These are phyloP conservation scores for Echinarachnius parma DNA, from an alignment of 53 echinoderm and acorn worm species.

Conservation along the genomic window DNA sequence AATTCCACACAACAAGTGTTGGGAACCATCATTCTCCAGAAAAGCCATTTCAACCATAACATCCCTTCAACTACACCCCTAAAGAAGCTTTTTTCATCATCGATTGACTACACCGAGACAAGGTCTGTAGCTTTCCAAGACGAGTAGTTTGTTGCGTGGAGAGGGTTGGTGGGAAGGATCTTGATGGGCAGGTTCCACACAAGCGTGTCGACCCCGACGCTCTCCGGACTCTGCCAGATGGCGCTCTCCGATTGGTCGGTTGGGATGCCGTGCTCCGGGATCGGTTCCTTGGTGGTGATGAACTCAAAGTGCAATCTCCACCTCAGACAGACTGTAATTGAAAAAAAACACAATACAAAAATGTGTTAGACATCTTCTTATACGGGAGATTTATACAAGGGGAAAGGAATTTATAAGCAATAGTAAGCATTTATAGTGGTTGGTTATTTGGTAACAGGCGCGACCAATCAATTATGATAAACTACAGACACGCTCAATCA, in stretches of 20 bases:
- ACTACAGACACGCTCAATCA: too few relatives aligned
- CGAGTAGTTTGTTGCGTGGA: constrained; percentile 80
- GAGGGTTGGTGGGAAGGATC: constrained; percentile 90
- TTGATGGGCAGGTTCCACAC: constrained; percentile 99
- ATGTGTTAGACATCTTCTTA: too few relatives aligned
- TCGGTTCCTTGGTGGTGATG: constrained; percentile 88
- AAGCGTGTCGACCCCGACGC: constrained; percentile 79
- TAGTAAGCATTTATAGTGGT: too few relatives aligned
- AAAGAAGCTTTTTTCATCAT: too few relatives aligned
- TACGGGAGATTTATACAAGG: too few relatives aligned
- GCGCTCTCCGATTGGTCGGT: constrained; percentile 98
- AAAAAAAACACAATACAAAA: background rate
- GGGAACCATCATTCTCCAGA: too few relatives aligned
- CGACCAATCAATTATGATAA: too few relatives aligned
- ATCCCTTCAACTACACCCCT: too few relatives aligned
- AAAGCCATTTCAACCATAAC: too few relatives aligned
- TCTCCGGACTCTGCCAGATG: constrained; percentile 92
- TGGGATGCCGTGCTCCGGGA: constrained; percentile 92
- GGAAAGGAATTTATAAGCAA: too few relatives aligned
- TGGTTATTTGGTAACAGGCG: too few relatives aligned
- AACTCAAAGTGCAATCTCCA: constrained; percentile 98
- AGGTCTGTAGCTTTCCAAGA: constrained; percentile 52
- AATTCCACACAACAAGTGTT: too few relatives aligned
- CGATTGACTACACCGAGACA: constrained; percentile 44
- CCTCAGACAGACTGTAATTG: constrained; percentile 75